phyloP scores from a whole-genome alignment of 2,888 invertebrate species.

The Mamestra brassicae region DNA sequence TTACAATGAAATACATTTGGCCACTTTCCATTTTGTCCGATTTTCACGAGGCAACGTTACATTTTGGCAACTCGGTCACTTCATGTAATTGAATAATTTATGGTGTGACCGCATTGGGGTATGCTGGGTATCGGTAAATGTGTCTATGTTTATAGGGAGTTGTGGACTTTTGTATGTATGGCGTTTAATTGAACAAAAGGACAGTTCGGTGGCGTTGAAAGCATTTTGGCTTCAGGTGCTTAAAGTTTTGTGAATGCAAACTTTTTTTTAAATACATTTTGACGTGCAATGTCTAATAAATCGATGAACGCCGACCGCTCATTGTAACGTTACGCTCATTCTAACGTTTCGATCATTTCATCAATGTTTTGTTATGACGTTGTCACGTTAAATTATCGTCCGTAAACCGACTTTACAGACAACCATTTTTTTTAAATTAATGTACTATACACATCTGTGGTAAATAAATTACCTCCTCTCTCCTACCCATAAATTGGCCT shows the following conservation, averaged over 20 bases:
- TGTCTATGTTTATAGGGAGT: background rate
- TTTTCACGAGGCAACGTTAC: constrained; percentile 39
- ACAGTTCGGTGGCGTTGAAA: background rate
- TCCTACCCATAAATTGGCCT: too few species aligned
- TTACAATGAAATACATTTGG: constrained; percentile 71
- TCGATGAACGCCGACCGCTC: too few species aligned
- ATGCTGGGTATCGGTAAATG: constrained; percentile 3
- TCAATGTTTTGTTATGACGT: too few species aligned
- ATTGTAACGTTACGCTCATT: too few species aligned
- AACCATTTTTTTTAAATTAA: background rate
- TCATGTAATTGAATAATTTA: constrained; percentile 57
- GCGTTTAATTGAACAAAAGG: background rate
- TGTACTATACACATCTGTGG: background rate
- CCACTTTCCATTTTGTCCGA: constrained; percentile 73
- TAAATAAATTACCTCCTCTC: background rate
- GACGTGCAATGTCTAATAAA: too few species aligned
- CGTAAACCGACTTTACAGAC: too few species aligned
- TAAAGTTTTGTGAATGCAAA: background rate
- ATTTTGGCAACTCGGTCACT: constrained; percentile 54
- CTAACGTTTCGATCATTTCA: too few species aligned
- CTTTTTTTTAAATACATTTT: too few species aligned
- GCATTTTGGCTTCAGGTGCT: background rate
- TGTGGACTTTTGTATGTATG: background rate
- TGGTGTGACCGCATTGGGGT: constrained; percentile 42
- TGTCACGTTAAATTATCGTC: too few species aligned